Evolutionary conservation across 2,888 invertebrate species (phyloP), one percentile per base, ranked within the genome.

Genomic region (Torymus texanus): DNA sequence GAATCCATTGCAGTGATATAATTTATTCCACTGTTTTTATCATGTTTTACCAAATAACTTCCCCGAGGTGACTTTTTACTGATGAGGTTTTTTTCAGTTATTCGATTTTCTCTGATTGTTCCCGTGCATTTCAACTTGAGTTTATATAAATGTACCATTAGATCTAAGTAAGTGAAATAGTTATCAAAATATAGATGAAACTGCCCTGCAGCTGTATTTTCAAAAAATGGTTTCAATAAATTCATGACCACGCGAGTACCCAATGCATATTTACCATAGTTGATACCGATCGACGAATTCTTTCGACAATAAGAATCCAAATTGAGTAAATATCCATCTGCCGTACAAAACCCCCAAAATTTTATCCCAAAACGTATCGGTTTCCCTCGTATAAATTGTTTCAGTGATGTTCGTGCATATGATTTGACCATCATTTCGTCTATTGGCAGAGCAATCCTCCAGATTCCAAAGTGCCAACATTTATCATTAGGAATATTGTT

Each of bases 371-470:
- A 83, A 76, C 81, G 70, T 53, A 65, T 75, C 13, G 83, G 80
- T 81, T 84, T 84, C 41, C 78, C 79, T 53, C 72, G 74, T n/a
- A 83, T 82, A 56, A 82, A 83, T 62, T 83, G 81, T 65, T 83
- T 82, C 41, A 84, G 18, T 8, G 50, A n/a, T 0, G 80, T 81
- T 67, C 78, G 62, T 11, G 74, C 82, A 78, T 74, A 81, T 21
- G 63, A 83, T 75, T 79, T 82, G 11, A 68, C 81, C 82, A 83
- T 83, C 78, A 80, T 83, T 75, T 83, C 81, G 63, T 83, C 81
- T 10, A 82, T 53, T 18, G 80, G 81, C 41, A 83, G 56, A 65
- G 80, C 79, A 58, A 77, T 82, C 75, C 18, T 56, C 72, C 74
- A 83, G 59, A 66, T 51, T 2, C 74, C 73, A 75, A 80, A 78